Conservation (phyloP, 1,140 invertebrate species). For the Drosophila chauvacae region DNA sequence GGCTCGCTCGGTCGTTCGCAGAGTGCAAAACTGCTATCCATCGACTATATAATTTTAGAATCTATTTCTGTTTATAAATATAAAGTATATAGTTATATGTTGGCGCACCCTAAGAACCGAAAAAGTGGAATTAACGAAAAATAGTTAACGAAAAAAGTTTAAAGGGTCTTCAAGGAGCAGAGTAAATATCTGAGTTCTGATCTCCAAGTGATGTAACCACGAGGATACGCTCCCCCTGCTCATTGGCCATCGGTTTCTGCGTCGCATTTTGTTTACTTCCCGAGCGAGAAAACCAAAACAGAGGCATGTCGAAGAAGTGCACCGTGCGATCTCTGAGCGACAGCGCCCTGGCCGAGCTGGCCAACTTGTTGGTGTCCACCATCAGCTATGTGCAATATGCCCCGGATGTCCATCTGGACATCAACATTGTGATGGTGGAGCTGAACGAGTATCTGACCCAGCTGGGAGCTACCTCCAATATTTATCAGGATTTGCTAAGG, state of each 20-base stretch:
- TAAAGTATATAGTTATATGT: constrained; percentile 1
- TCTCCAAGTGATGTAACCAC: constrained; percentile 57
- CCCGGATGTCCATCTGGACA: constrained; percentile 86
- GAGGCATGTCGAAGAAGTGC: constrained; percentile 80
- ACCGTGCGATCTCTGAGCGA: constrained; percentile 76
- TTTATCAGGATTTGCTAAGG: constrained; percentile 88
- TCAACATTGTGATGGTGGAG: constrained; percentile 86
- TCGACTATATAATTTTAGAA: constrained; percentile 65
- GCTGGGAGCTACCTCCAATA: constrained; percentile 86
- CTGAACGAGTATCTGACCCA: constrained; percentile 86
- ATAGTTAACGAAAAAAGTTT: background rate
- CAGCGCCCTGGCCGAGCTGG: constrained; percentile 71
- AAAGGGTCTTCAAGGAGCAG: background rate
- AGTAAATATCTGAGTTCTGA: background rate
- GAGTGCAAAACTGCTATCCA: constrained; percentile 36
- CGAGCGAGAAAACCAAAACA: constrained; percentile 37
- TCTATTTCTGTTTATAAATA: constrained; percentile 63
- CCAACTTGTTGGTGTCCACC: constrained; percentile 80
- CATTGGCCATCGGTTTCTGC: constrained; percentile 30
- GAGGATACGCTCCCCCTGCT: constrained; percentile 25
- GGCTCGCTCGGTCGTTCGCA: constrained; percentile 16
- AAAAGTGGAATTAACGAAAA: background rate
- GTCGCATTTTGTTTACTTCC: constrained; percentile 70
- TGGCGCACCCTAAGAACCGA: background rate
- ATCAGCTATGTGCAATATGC: constrained; percentile 78